These are phyloP conservation scores for Taenaris catops DNA, from an alignment of 2,888 invertebrate genomes.

Conservation along the genomic window DNA sequence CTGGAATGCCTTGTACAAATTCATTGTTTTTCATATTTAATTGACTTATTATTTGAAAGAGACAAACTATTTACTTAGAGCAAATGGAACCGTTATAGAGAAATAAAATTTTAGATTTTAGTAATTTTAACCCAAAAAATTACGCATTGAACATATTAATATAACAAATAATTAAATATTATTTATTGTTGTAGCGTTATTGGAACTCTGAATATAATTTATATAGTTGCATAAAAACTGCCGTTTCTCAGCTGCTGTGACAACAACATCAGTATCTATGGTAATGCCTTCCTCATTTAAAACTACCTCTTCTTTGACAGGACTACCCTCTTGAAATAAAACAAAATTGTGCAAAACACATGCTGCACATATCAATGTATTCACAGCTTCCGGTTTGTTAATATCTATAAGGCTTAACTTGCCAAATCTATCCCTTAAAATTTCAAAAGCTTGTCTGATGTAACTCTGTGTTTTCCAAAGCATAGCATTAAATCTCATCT, in stretches of 20 bases:
- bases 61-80: no score
- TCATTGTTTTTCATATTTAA: no score
- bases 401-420: slow-evolving; percentile 57
- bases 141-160: no score
- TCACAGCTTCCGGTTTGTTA: slow-evolving; percentile 45
- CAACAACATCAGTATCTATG: slow-evolving; percentile 55
- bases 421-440: slow-evolving; percentile 54
- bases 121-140: no score
- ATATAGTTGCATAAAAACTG: slow-evolving; percentile 70
- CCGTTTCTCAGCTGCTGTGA: slow-evolving; percentile 57
- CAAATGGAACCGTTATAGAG: no score
- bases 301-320: slow-evolving; percentile 54
- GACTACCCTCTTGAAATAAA: slow-evolving; percentile 56
- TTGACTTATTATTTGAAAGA: no score
- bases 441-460: slow-evolving; percentile 61
- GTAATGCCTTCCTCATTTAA: slow-evolving; percentile 55
- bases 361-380: slow-evolving; percentile 49
- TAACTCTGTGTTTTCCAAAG: slow-evolving; percentile 60
- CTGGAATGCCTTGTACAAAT: no score
- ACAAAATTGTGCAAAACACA: slow-evolving; percentile 69
- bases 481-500: slow-evolving; percentile 67
- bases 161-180: neutral
- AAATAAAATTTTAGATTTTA: no score
- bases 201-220: slow-evolving; percentile 47
- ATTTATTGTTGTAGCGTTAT: slow-evolving; percentile 2